These are phyloP conservation scores for Papio anubis DNA, from an alignment of 2,113 vertebrate species.

Conservation along the genomic window DNA sequence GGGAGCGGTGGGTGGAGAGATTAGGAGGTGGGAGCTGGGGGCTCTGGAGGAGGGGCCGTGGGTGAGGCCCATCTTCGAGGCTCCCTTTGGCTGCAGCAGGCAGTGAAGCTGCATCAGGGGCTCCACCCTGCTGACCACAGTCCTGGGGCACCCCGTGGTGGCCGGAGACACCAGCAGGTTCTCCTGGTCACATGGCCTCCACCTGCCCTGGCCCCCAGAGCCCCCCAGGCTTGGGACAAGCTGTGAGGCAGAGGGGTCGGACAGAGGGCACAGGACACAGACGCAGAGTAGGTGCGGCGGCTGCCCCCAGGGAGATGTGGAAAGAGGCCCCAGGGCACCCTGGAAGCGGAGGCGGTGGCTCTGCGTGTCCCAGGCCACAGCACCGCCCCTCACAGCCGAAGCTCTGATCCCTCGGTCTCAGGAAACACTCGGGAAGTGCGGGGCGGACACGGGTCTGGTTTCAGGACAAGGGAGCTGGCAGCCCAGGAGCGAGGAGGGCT, in stretches of 20 bases:
- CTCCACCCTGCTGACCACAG: background rate
- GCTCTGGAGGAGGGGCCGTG: no score
- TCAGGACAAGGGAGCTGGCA: background rate
- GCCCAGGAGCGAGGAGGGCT: background rate
- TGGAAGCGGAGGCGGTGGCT: rapidly evolving
- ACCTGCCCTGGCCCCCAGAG: background rate
- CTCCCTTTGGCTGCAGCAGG: background rate
- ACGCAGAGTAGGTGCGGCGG: rapidly evolving
- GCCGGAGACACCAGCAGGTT: background rate
- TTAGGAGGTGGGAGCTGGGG: background rate
- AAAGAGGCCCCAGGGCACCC: background rate
- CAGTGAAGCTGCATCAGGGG: rapidly evolving
- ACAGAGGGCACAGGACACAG: rapidly evolving
- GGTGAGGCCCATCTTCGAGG: rapidly evolving
- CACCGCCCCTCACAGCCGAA: rapidly evolving
- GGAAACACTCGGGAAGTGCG: background rate
- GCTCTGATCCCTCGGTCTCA: background rate
- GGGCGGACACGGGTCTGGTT: background rate
- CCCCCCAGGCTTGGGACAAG: background rate
- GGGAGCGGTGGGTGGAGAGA: background rate
- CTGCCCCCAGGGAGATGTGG: background rate
- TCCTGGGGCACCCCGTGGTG: rapidly evolving
- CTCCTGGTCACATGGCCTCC: rapidly evolving
- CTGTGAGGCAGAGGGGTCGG: background rate
- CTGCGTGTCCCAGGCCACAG: background rate